Percentiles rank a stretch among this genome's conserved stretches.
Conservation (phyloP, 2,113 vertebrate species). For the Apteryx mantelli region DNA sequence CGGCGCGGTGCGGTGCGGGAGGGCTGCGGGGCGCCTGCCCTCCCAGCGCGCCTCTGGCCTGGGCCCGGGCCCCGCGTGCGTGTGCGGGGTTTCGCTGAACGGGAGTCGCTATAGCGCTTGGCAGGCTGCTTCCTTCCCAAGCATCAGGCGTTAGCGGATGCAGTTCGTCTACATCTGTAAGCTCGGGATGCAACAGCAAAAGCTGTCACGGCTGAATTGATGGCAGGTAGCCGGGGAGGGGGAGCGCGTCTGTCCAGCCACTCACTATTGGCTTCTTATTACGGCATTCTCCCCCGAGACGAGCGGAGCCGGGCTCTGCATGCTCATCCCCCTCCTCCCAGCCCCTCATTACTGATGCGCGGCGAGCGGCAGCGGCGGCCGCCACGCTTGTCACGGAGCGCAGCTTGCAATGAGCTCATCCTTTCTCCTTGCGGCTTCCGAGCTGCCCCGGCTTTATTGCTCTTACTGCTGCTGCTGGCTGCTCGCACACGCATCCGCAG, state of each 20-base stretch:
- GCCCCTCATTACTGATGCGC: constrained; percentile 83
- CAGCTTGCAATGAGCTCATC: constrained; percentile 87
- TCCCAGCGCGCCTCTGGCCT: neutral
- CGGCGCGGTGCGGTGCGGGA: neutral
- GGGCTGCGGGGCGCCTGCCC: neutral
- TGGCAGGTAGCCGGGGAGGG: constrained; percentile 59
- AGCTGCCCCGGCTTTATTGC: constrained; percentile 70
- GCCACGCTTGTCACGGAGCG: constrained; percentile 66
- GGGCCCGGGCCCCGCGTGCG: too few species aligned
- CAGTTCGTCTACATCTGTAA: neutral
- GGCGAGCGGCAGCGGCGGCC: constrained; percentile 72
- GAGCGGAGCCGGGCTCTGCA: constrained; percentile 48
- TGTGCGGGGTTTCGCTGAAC: neutral
- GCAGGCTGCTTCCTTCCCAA: neutral
- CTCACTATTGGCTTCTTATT: constrained; percentile 91
- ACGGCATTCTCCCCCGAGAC: constrained; percentile 91
- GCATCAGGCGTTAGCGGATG: neutral
- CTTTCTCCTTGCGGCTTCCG: constrained; percentile 74
- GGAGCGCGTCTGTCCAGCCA: constrained; percentile 76
- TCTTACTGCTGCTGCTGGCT: constrained; percentile 45
- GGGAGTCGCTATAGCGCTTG: neutral
- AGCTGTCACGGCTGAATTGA: constrained; percentile 45
- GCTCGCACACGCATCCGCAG: neutral
- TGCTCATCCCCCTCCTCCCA: constrained; percentile 75
- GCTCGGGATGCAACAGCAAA: constrained; percentile 28